These are phyloP conservation scores for Pedicia rivosa DNA, from an alignment of 2,888 invertebrate species.

Conservation along the genomic window DNA sequence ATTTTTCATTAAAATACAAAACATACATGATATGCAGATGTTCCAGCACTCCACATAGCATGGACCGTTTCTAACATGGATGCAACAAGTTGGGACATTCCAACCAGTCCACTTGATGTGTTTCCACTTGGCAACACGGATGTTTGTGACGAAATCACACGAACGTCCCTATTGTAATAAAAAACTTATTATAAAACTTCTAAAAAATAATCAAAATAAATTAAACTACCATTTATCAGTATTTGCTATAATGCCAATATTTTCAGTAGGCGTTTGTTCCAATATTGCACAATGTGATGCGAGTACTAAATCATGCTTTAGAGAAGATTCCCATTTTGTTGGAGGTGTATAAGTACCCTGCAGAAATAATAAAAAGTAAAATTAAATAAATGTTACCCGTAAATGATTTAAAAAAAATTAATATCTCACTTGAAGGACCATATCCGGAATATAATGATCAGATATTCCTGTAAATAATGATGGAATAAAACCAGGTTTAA, in stretches of 20 bases:
- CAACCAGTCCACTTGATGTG: slow-evolving; percentile 36
- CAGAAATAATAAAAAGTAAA: slow-evolving; percentile 2
- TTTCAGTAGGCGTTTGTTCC: slow-evolving; percentile 58
- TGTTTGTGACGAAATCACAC: slow-evolving; percentile 32
- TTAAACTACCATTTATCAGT: slow-evolving; percentile 56
- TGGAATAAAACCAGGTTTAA: slow-evolving; percentile 35
- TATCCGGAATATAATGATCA: slow-evolving; percentile 54
- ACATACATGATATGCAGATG: slow-evolving; percentile 64
- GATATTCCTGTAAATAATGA: slow-evolving; percentile 45
- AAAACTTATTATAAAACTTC: background rate
- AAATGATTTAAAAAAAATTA: background rate
- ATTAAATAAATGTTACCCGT: no score
- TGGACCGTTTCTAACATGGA: slow-evolving; percentile 71
- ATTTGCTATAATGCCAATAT: slow-evolving; percentile 69
- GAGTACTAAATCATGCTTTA: slow-evolving; percentile 36
- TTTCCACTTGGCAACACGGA: slow-evolving; percentile 33
- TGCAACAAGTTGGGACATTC: slow-evolving; percentile 69
- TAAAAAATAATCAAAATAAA: slow-evolving; percentile 4
- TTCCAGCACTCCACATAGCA: slow-evolving; percentile 56
- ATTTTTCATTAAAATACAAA: background rate
- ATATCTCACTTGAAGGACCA: slow-evolving; percentile 50
- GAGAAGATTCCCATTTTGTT: slow-evolving; percentile 38
- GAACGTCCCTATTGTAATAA: slow-evolving; percentile 33
- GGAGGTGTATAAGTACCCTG: slow-evolving; percentile 41
- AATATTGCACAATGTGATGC: slow-evolving; percentile 35